Evolutionary conservation across 2,797 vertebrate genomes (phyloP).

Genomic region (Schizothorax lantsangensis): DNA sequence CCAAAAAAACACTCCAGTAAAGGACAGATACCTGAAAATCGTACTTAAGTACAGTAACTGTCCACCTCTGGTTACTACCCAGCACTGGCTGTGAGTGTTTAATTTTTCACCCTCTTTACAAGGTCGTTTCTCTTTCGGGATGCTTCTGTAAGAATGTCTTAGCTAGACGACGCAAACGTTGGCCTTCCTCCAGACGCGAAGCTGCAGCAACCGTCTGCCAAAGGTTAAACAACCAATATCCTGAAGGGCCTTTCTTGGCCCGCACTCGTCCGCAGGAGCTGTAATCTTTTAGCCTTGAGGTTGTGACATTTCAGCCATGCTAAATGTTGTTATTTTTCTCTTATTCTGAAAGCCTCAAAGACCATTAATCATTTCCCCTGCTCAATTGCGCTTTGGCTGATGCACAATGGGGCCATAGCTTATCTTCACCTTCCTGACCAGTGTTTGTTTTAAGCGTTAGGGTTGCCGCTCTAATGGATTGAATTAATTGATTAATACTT

Average conservation of each 20-base stretch:
- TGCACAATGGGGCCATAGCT: conserved; percentile 55
- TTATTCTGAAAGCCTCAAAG: conserved; percentile 67
- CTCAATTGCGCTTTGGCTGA: conserved; percentile 50
- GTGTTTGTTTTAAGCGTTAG: conserved; percentile 81
- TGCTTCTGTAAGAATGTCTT: background rate
- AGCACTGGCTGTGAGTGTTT: background rate
- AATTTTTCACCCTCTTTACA: background rate
- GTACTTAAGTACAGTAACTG: background rate
- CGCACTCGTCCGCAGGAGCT: conserved; percentile 56
- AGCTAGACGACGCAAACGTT: background rate
- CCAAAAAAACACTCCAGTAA: background rate
- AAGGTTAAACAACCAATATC: conserved; percentile 71
- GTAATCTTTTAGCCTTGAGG: conserved; percentile 67
- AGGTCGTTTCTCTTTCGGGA: background rate
- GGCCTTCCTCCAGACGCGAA: conserved; percentile 68
- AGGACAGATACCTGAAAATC: background rate
- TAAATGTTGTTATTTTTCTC: conserved; percentile 70
- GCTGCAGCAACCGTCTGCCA: conserved; percentile 60
- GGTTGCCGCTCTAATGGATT: conserved; percentile 76
- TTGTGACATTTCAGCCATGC: conserved; percentile 63
- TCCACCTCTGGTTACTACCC: background rate
- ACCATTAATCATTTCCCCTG: conserved; percentile 71
- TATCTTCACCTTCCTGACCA: conserved; percentile 60
- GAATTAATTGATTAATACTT: conserved; percentile 84
- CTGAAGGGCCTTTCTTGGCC: conserved; percentile 57